Percentiles rank a stretch among this genome's conserved stretches.
Evolutionary conservation across 2,113 vertebrate species (phyloP).

Genomic region (Grammomys surdaster): DNA sequence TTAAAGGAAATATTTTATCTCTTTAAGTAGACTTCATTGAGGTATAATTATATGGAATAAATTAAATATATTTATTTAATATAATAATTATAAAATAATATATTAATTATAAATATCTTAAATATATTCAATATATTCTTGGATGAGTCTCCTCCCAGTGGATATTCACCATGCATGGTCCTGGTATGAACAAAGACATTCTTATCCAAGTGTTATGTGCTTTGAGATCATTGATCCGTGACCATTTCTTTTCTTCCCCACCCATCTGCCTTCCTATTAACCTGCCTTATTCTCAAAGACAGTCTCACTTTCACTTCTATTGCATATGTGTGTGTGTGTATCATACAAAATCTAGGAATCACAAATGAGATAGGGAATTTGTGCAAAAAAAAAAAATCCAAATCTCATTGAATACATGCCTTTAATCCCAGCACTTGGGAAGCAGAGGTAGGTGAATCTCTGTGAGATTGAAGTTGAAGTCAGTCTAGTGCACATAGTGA

Average conservation of each 20-base stretch:
- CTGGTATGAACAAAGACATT: not conserved
- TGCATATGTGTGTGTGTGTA: not conserved
- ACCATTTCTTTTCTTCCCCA: not conserved
- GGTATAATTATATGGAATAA: constrained; percentile 10
- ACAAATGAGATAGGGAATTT: not conserved
- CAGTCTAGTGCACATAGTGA: too few relatives aligned
- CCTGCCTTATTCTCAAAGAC: not conserved
- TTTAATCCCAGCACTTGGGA: too few relatives aligned
- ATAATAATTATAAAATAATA: too few relatives aligned
- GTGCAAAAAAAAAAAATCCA: not conserved
- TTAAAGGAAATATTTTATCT: not conserved
- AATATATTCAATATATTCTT: not conserved
- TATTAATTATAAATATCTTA: too few relatives aligned
- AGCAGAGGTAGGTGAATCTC: too few relatives aligned
- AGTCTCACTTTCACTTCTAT: not conserved
- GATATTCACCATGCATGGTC: not conserved
- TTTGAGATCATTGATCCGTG: not conserved
- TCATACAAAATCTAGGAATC: not conserved
- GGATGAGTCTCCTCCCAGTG: not conserved
- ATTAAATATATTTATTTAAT: too few relatives aligned
- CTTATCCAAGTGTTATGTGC: not conserved
- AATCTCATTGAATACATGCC: too few relatives aligned
- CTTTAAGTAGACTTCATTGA: constrained; percentile 9
- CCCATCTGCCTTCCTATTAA: not conserved
- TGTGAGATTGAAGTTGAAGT: too few relatives aligned